Conservation (phyloP, 30 jellyfish, hydroid and myxozoan species). For the Cassiopea andromeda region DNA sequence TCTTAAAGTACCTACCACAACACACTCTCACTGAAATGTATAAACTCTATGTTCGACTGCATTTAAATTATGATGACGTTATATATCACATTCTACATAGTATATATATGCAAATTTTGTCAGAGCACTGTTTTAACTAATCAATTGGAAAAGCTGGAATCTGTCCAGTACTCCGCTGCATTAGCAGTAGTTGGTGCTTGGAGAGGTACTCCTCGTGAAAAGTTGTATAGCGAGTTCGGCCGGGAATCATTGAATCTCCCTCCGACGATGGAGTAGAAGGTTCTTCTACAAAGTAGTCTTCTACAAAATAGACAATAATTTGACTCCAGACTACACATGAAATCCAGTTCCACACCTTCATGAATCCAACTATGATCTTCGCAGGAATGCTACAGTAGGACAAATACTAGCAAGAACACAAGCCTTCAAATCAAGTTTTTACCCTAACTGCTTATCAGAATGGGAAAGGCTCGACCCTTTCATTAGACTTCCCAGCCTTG, state of each 20-base stretch:
- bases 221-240: conserved; percentile 40
- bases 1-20: conserved; percentile 22
- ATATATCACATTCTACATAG: conserved; percentile 7
- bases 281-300: neutral
- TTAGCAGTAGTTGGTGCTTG: conserved; percentile 33
- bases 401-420: neutral
- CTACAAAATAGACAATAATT: conserved; percentile 13
- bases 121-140: conserved; percentile 1
- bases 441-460: no score
- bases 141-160: conserved; percentile 37
- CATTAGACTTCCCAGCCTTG: no score
- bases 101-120: neutral
- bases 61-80: conserved; percentile 19
- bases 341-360: conserved; percentile 22
- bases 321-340: conserved; percentile 24
- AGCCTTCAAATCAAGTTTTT: no score
- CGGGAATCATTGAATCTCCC: conserved; percentile 51
- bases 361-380: conserved; percentile 38
- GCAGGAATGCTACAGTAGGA: neutral
- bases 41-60: neutral
- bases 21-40: conserved; percentile 38
- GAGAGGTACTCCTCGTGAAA: conserved; percentile 46
- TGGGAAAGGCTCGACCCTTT: no score
- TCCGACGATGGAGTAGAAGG: conserved; percentile 61
- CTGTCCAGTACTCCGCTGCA: conserved; percentile 40